A percentile compares a stretch with the other conserved stretches of the same genome.
Evolutionary conservation across 2,888 invertebrate genomes (phyloP).

Genomic region (Sphaerophoria rueppellii): DNA sequence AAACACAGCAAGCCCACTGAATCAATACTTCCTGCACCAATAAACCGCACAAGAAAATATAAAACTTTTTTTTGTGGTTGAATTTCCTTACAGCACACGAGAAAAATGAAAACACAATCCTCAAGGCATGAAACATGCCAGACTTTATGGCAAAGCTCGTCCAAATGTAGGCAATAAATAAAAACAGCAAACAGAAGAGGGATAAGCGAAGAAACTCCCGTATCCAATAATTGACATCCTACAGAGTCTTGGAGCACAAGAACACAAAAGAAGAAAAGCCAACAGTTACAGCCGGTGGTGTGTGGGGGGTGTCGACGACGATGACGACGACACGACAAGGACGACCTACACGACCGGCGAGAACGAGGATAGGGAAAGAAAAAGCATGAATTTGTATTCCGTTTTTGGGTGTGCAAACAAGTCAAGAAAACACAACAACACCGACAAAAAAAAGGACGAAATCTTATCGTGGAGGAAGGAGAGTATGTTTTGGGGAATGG

Average conservation of each 20-base stretch:
- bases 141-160: conserved; percentile 46
- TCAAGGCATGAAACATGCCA: conserved; percentile 56
- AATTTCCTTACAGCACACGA: conserved; percentile 17
- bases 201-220: conserved; percentile 48
- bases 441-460: conserved; percentile 13
- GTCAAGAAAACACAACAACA: conserved; percentile 14
- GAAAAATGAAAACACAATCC: conserved; percentile 36
- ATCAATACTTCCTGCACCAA: conserved; percentile 42
- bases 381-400: conserved; percentile 56
- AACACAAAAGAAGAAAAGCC: not conserved
- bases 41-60: conserved; percentile 54
- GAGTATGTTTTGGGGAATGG: not conserved
- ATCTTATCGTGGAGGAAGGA: not conserved
- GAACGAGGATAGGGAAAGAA: not conserved
- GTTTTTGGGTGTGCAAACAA: conserved; percentile 57
- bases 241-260: conserved; percentile 20
- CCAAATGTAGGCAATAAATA: conserved; percentile 70
- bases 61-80: conserved; percentile 17
- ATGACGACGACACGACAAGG: too few species aligned
- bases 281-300: not conserved
- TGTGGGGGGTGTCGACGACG: too few species aligned
- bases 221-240: conserved; percentile 68
- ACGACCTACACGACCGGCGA: too few species aligned
- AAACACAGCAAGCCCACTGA: not conserved
- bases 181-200: conserved; percentile 27